A percentile compares a stretch with the other conserved stretches of the same genome.
Conservation (phyloP, 2,797 vertebrate genomes). For the Peromyscus eremicus region DNA sequence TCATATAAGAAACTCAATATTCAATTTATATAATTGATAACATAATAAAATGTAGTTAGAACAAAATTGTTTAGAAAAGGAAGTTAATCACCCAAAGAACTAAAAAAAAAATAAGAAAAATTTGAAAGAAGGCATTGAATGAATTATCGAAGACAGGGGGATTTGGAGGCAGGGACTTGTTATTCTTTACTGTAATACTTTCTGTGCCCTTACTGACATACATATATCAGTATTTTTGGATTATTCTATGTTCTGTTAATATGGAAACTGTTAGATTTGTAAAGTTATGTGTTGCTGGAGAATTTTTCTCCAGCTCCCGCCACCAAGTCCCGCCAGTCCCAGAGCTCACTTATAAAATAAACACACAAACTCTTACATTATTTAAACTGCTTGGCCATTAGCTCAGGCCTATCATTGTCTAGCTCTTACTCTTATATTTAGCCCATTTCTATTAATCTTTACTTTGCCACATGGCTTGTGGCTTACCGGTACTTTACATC, state of each 20-base stretch:
- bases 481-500: no score
- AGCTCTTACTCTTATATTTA: no score
- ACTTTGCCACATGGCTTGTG: no score
- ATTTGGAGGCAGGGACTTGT: neutral
- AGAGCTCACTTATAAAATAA: no score
- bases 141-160: neutral
- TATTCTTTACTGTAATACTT: slow-evolving; percentile 1
- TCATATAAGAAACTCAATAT: slow-evolving; percentile 18
- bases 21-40: neutral
- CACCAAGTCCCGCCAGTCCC: no score
- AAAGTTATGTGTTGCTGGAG: neutral
- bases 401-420: no score
- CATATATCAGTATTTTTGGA: neutral
- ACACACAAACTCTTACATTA: no score
- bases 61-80: neutral
- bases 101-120: neutral
- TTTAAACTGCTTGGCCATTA: no score
- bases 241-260: neutral
- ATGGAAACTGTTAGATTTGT: neutral
- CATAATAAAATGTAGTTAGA: neutral
- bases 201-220: neutral
- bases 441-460: no score
- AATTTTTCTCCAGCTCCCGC: no score
- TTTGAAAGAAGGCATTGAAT: neutral
- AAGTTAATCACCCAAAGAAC: neutral